Conservation (phyloP, 2,888 invertebrate genomes). For the Brachylomia viminalis region DNA sequence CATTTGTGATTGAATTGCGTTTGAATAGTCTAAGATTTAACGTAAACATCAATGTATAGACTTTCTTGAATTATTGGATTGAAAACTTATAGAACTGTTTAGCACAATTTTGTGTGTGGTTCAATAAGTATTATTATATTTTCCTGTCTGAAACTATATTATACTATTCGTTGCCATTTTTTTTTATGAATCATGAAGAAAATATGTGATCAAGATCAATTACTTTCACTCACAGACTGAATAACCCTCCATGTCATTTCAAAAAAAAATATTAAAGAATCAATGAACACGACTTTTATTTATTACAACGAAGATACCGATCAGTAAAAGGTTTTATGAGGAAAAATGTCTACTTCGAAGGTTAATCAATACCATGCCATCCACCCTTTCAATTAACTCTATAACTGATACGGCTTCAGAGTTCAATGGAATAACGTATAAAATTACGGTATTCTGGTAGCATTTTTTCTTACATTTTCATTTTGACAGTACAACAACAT, state of each 20-base stretch:
- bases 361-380: slow-evolving; percentile 44
- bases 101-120: not conserved
- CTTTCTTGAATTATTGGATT: not conserved
- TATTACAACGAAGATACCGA: slow-evolving; percentile 35
- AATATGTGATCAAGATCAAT: not conserved
- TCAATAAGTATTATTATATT: not conserved
- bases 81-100: not conserved
- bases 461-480: no score
- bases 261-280: not conserved
- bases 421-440: slow-evolving; percentile 32
- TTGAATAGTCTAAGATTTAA: not conserved
- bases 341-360: slow-evolving; percentile 25
- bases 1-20: not conserved
- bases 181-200: not conserved
- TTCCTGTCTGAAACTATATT: not conserved
- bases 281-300: slow-evolving; percentile 25
- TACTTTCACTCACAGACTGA: not conserved
- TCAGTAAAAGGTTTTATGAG: slow-evolving; percentile 28
- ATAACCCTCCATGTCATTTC: slow-evolving; percentile 1
- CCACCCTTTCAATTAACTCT: slow-evolving; percentile 51
- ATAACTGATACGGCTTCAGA: slow-evolving; percentile 45
- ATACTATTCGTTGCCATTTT: not conserved
- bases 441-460: slow-evolving; percentile 8
- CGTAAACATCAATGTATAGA: not conserved
- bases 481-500: no score